Conservation (phyloP, 2,888 invertebrate species). For the Meliscaeva auricollis region DNA sequence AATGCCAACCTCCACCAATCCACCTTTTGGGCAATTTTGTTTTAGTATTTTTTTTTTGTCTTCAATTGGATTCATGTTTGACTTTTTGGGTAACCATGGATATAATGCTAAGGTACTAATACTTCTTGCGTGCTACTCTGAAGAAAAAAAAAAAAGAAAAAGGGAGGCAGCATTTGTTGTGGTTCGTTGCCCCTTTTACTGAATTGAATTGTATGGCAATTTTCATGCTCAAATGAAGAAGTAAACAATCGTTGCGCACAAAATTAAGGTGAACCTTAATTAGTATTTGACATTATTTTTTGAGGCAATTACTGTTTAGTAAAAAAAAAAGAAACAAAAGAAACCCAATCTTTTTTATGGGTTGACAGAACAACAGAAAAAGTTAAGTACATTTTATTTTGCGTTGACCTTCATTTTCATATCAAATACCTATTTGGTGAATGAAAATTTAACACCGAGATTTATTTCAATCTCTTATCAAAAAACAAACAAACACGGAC, state of each 20-base stretch:
- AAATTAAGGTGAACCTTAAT: constrained; percentile 26
- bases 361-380: constrained; percentile 14
- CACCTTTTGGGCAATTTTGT: constrained; percentile 32
- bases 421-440: constrained; percentile 45
- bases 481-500: not conserved
- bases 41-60: constrained; percentile 3
- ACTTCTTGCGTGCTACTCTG: constrained; percentile 23
- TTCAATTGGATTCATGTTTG: constrained; percentile 24
- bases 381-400: constrained; percentile 6
- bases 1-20: constrained; percentile 33
- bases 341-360: constrained; percentile 15
- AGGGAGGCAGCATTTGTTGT: constrained; percentile 10
- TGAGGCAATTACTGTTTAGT: constrained; percentile 32
- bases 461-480: constrained; percentile 35
- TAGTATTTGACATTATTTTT: constrained; percentile 9
- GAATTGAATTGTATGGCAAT: constrained; percentile 14
- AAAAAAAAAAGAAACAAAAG: constrained; percentile 26
- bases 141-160: too few relatives aligned
- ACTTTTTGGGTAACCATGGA: constrained; percentile 60
- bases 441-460: constrained; percentile 38
- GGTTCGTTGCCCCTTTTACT: constrained; percentile 58
- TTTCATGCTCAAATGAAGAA: constrained; percentile 39
- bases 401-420: constrained; percentile 48
- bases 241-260: constrained; percentile 40
- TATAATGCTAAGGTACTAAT: constrained; percentile 1